A percentile compares a stretch with the other conserved stretches of the same genome.
Conservation (phyloP, 92 coral and sea anemone species). For the Parazoanthus darwini region DNA sequence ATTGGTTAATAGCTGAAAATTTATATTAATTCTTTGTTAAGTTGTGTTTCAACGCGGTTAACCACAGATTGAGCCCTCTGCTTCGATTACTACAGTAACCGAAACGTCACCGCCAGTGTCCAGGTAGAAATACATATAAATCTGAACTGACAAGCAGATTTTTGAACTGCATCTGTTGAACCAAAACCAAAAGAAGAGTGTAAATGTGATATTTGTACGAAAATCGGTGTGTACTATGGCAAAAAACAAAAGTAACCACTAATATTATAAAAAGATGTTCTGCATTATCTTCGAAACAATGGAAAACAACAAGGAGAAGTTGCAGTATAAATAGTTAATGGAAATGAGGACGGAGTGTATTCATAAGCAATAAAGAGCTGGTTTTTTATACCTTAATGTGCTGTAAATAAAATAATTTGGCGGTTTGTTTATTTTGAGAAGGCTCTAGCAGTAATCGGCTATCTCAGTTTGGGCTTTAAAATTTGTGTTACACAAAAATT, state of each 20-base stretch:
- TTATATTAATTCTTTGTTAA: conserved; percentile 39
- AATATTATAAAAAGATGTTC: background rate
- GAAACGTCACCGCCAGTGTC: conserved; percentile 2
- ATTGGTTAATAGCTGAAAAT: conserved; percentile 36
- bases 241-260: conserved; percentile 20
- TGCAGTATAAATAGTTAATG: conserved; percentile 29
- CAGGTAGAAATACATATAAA: background rate
- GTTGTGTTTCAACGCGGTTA: conserved; percentile 33
- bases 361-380: background rate
- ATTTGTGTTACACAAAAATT: background rate
- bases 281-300: conserved; percentile 35
- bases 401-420: background rate
- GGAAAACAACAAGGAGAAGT: conserved; percentile 13
- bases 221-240: background rate
- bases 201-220: background rate
- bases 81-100: conserved; percentile 27
- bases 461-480: background rate
- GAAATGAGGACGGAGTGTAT: background rate
- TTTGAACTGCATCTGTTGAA: background rate
- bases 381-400: conserved; percentile 15
- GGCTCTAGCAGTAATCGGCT: background rate
- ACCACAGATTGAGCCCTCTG: conserved; percentile 20
- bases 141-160: background rate
- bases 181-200: background rate
- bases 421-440: conserved; percentile 17